These are phyloP conservation scores for Lasioglossum marginatum DNA, from an alignment of 2,888 invertebrate genomes.

Conservation along the genomic window DNA sequence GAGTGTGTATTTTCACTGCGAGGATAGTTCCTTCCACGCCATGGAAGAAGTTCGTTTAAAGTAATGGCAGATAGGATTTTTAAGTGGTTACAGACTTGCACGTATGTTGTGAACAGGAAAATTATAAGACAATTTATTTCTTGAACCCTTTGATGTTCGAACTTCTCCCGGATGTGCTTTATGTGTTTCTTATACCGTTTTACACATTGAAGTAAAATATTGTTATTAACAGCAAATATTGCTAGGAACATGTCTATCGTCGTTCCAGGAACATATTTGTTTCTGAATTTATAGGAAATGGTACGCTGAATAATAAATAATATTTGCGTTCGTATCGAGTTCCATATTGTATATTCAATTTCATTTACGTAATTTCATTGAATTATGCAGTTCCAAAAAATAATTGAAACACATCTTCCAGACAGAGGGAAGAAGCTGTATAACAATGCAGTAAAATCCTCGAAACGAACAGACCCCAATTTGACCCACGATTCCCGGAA, in stretches of 20 bases:
- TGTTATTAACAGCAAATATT: background rate
- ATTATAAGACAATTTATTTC: background rate
- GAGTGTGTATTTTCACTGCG: background rate
- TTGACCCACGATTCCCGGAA: background rate
- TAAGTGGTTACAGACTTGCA: background rate
- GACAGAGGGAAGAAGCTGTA: background rate
- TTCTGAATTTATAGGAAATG: no score
- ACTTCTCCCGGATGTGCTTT: no score
- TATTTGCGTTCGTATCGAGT: background rate
- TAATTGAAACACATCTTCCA: no score
- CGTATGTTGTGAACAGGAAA: background rate
- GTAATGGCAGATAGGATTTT: background rate
- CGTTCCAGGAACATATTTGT: no score
- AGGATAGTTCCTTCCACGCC: background rate
- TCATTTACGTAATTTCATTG: background rate
- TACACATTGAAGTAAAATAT: background rate
- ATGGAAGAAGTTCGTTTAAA: background rate
- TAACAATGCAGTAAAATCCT: background rate
- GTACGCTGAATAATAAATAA: no score
- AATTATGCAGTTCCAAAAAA: no score
- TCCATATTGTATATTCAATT: background rate
- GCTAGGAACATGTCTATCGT: no score
- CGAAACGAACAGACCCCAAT: background rate
- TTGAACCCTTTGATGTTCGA: background rate
- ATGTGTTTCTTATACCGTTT: background rate